Conservation (phyloP, 2,797 vertebrate species). For the Galagoides demidoff region DNA sequence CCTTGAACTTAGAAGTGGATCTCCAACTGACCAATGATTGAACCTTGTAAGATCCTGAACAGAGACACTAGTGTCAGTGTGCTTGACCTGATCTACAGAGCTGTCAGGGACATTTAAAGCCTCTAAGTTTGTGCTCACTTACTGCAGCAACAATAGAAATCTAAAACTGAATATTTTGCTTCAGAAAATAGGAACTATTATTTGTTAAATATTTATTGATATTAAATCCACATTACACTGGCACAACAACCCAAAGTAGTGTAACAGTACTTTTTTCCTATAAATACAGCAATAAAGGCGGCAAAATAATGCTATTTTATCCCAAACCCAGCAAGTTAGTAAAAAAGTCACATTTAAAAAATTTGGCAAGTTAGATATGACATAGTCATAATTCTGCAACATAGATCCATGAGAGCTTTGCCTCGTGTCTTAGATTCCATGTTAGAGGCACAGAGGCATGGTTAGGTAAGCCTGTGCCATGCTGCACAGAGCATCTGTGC, state of each 20-base stretch:
- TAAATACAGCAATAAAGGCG: slow-evolving; percentile 90
- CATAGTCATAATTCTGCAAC: slow-evolving; percentile 74
- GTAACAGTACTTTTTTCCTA: slow-evolving; percentile 86
- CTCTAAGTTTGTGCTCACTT: neutral
- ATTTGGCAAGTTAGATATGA: slow-evolving; percentile 86
- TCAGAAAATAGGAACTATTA: slow-evolving; percentile 73
- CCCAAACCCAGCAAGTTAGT: slow-evolving; percentile 88
- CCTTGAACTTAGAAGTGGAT: neutral
- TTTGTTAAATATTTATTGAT: slow-evolving; percentile 90
- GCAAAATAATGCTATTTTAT: slow-evolving; percentile 89
- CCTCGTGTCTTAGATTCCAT: slow-evolving; percentile 63
- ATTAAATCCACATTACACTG: slow-evolving; percentile 89
- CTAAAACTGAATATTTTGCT: slow-evolving; percentile 72
- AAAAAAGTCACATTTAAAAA: slow-evolving; percentile 86
- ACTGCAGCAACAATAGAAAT: neutral
- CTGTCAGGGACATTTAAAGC: neutral
- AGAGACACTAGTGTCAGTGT: neutral
- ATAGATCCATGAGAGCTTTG: slow-evolving; percentile 76
- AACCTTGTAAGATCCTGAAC: neutral
- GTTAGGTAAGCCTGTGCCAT: slow-evolving; percentile 80
- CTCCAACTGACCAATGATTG: neutral
- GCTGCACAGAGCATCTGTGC: slow-evolving; percentile 68
- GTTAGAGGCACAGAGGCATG: slow-evolving; percentile 75
- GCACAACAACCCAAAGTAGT: slow-evolving; percentile 89
- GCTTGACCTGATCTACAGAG: neutral